Percentiles rank a stretch among this genome's conserved stretches.
Evolutionary conservation across 1,140 invertebrate genomes (phyloP).

Genomic region (Dinothrombium tinctorium): DNA sequence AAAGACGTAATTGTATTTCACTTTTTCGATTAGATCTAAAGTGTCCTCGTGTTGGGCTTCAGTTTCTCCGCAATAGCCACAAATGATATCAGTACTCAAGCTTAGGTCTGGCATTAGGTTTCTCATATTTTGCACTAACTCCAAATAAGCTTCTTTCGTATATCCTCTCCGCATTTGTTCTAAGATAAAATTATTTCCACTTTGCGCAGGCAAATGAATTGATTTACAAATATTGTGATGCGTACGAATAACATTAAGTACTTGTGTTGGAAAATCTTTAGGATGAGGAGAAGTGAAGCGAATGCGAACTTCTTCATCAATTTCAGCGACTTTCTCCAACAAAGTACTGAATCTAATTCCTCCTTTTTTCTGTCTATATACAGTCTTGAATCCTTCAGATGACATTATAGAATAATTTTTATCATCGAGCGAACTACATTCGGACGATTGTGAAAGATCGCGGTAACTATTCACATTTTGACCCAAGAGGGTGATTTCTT

Average conservation of each 20-base stretch:
- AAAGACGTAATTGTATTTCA: conserved; percentile 61
- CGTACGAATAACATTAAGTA: conserved; percentile 50
- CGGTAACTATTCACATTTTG: conserved; percentile 96
- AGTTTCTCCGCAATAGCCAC: conserved; percentile 88
- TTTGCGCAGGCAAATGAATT: conserved; percentile 80
- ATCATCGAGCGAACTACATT: neutral
- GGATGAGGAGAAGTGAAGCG: conserved; percentile 93
- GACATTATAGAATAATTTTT: conserved; percentile 17
- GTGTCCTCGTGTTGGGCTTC: conserved; percentile 75
- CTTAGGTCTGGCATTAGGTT: conserved; percentile 43
- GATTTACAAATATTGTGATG: conserved; percentile 66
- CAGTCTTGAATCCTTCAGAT: conserved; percentile 66
- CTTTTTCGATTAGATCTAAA: conserved; percentile 46
- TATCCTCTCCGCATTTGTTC: conserved; percentile 76
- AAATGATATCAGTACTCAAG: conserved; percentile 83
- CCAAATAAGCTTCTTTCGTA: conserved; percentile 53
- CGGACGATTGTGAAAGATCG: conserved; percentile 26
- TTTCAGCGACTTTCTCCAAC: conserved; percentile 51
- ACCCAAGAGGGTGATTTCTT: conserved; percentile 63
- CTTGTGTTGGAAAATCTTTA: conserved; percentile 91
- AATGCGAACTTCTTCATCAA: conserved; percentile 63
- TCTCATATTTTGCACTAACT: conserved; percentile 52
- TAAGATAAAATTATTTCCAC: conserved; percentile 53
- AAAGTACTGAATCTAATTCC: conserved; percentile 65
- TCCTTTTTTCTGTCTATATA: conserved; percentile 67